Base-by-base conservation (phyloP, 2,113 vertebrate genomes). In the Nothobranchius kuhntae region DNA sequence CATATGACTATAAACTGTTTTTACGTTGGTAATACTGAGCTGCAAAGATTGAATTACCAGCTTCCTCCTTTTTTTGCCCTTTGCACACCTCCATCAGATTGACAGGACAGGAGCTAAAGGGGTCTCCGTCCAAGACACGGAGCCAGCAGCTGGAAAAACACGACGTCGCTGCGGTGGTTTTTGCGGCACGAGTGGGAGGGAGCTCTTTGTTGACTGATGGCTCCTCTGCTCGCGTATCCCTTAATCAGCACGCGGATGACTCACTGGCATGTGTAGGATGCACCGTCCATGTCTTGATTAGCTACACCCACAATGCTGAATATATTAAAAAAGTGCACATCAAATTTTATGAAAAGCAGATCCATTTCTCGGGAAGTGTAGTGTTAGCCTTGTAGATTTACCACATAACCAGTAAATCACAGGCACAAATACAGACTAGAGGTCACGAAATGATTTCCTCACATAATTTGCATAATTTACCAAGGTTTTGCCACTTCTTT, bases 101-200 rank as follows among this genome's bases (percentile, higher is more conserved):
- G 70, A 78, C 77, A 76, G 65, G 75, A 85, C 81, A 44, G 82
- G 75, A 86, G 78, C 78, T 30, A 40, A 12, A 46, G 78, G 66
- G 55, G 65, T 65, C 69, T 63, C 17, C 7, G 70, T 73, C 68
- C 12, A 5, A 54, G 44, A 54, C 63, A 40, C 0, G 0, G 30
- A 55, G 66, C 46, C 66, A 79, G 77, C 77, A 75, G 82, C 84
- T 85, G 82, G 63, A 82, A 82, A 81, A 83, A 84, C 71, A 83
- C 40, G 1, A 24, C 57, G 67, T 66, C 36, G 50, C 61, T 68
- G 64, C 51, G 21, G 15, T 26, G 57, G 65, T 60, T 12, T 36
- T 68, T 30, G 60, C 58, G 71, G 53, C 24, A 73, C 68, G 82
- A 70, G 78, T 73, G 61, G 82, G 80, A 76, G 84, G 60, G 68